Evolutionary conservation across 2,113 vertebrate species (phyloP).

Genomic region (Pteronura brasiliensis): DNA sequence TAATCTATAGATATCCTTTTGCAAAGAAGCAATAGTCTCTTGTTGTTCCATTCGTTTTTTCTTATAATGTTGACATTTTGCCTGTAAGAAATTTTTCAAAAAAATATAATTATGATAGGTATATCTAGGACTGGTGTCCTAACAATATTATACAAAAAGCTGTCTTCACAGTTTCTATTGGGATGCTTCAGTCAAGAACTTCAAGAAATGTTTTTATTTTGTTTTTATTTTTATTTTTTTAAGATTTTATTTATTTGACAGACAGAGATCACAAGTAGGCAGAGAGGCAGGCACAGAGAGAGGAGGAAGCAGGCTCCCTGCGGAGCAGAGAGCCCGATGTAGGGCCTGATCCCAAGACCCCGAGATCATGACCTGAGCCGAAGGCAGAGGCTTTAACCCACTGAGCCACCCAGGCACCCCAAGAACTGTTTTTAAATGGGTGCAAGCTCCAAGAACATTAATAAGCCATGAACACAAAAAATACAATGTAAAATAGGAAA

Average conservation of each 20-base stretch:
- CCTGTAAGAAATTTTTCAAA: slow-evolving; percentile 66
- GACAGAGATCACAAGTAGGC: no score
- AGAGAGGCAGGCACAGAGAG: no score
- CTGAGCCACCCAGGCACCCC: no score
- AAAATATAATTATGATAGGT: slow-evolving; percentile 24
- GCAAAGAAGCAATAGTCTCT: slow-evolving; percentile 81
- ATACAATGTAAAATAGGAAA: neutral
- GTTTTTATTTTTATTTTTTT: no score
- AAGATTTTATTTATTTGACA: no score
- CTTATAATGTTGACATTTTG: slow-evolving; percentile 81
- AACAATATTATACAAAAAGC: neutral
- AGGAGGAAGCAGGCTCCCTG: no score
- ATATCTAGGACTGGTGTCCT: neutral
- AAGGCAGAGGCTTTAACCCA: no score
- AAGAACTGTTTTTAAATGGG: neutral
- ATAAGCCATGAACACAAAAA: neutral
- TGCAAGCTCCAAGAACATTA: neutral
- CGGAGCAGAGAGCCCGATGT: no score
- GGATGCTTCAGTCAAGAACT: neutral
- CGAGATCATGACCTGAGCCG: no score
- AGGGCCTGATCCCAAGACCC: no score
- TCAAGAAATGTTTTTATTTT: neutral
- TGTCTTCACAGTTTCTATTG: neutral
- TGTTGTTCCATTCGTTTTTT: slow-evolving; percentile 83
- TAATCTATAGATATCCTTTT: slow-evolving; percentile 83